Percentiles rank a stretch among this genome's conserved stretches.
Conservation (phyloP, 2,888 invertebrate species). For the Chorisops tibialis region DNA sequence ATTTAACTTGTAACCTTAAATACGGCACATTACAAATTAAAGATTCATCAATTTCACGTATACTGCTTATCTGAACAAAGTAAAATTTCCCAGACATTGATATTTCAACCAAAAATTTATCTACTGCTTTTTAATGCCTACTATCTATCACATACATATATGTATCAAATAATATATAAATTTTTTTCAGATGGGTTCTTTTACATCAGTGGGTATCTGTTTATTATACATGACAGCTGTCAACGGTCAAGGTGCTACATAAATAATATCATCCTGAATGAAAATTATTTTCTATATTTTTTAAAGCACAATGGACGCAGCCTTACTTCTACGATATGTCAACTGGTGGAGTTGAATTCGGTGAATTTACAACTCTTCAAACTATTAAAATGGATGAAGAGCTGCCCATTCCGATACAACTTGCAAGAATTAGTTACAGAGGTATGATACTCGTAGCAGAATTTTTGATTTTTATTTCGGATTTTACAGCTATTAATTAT, state of each 20-base stretch:
- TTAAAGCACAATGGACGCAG: conserved; percentile 30
- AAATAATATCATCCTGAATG: neutral
- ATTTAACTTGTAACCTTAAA: too few species aligned
- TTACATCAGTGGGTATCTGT: conserved; percentile 12
- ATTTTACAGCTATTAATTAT: too few species aligned
- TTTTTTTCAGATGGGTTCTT: conserved; percentile 16
- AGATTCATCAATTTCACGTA: too few species aligned
- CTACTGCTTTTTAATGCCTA: too few species aligned
- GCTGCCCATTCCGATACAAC: conserved; percentile 35
- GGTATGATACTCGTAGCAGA: too few species aligned
- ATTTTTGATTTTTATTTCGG: too few species aligned
- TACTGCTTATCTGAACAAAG: too few species aligned
- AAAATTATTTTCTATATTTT: conserved; percentile 6
- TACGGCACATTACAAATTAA: too few species aligned
- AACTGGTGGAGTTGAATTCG: conserved; percentile 33
- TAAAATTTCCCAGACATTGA: too few species aligned
- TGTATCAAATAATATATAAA: too few species aligned
- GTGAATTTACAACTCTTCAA: conserved; percentile 16
- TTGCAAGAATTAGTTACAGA: conserved; percentile 37
- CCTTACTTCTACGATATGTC: conserved; percentile 35
- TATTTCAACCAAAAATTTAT: too few species aligned
- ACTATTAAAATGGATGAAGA: conserved; percentile 38
- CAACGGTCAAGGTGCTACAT: conserved; percentile 6
- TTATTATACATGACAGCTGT: conserved; percentile 5
- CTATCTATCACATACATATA: too few species aligned